phyloP scores from a whole-genome alignment of 2,113 vertebrate species.

The Gasterosteus nipponicus region DNA sequence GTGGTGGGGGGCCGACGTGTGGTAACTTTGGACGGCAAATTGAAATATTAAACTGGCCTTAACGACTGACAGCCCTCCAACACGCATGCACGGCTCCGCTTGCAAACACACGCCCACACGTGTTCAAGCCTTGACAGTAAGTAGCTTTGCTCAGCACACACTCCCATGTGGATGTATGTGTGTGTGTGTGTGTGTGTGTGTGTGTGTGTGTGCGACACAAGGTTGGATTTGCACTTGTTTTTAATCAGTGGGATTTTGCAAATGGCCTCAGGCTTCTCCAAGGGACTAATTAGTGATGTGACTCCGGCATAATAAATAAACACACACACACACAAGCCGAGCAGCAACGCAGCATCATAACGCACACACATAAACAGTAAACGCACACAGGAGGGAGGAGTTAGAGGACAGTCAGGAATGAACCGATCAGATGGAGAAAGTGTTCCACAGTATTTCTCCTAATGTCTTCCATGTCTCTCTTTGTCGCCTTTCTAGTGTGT shows the following conservation, averaged over 20 bases:
- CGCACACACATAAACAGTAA: constrained; percentile 29
- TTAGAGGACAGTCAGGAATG: constrained; percentile 45
- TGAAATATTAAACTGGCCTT: constrained; percentile 80
- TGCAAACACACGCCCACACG: constrained; percentile 72
- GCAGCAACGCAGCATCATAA: constrained; percentile 51
- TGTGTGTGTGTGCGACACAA: constrained; percentile 55
- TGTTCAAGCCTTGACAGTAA: constrained; percentile 75
- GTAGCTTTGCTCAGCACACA: constrained; percentile 68
- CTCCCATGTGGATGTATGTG: constrained; percentile 30
- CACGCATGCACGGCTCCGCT: constrained; percentile 45
- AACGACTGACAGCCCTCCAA: constrained; percentile 70
- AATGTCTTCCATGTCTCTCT: constrained; percentile 37
- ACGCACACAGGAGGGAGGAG: constrained; percentile 18
- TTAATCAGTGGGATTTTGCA: constrained; percentile 83
- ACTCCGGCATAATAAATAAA: constrained; percentile 80
- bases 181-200: background rate
- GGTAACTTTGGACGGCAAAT: constrained; percentile 67
- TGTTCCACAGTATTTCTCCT: constrained; percentile 29
- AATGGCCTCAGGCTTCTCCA: constrained; percentile 81
- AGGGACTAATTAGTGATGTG: constrained; percentile 85
- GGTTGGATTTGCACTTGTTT: constrained; percentile 80
- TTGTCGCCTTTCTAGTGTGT: constrained; percentile 28
- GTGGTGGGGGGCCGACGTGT: constrained; percentile 31
- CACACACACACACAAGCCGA: constrained; percentile 29
- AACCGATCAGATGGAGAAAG: constrained; percentile 54